Evolutionary conservation across 1,140 invertebrate genomes (phyloP), one percentile per base, ranked within the genome.

Genomic region (Nasonia longicornis): DNA sequence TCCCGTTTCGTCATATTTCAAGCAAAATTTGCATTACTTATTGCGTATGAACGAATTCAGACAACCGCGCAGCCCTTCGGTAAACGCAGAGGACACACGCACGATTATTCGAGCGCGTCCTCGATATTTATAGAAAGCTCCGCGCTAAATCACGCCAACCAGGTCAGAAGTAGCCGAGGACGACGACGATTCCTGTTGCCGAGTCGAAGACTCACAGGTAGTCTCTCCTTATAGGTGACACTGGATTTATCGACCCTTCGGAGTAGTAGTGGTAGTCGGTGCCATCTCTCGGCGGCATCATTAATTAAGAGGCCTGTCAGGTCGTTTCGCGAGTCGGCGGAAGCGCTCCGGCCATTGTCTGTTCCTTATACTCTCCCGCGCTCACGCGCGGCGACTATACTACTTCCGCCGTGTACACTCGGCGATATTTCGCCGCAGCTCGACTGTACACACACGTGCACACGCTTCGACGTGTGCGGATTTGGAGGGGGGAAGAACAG

Each of bases 281-380:
- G 7, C 20, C 20, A 66, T 66, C 58, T 63, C 74, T 76, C 31
- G 58, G 31, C 74, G 74, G 31, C 20, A 20, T 64, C 58, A 76
- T 76, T 76, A 76, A 76, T 76, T 76, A 66, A 66, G 74, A 76
- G 58, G 29, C 74, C 22, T 76, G 74, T 76, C 74, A 38, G 74
- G 31, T 31, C 72, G 45, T 52, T 74, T 45, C 72, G 73, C 74
- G 74, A 76, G 74, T 31, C 72, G 67, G 84, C 86, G 88, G 88
- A 89, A 88, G 85, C 83, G 84, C 73, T 22, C n/a, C 35, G 29
- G 22, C 70, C 85, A 87, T 87, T 87, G 87, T 88, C 85, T 87
- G 85, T 81, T 83, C 85, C 82, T 84, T 81, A 26, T 26, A 85
- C 77, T 85, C 66, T 72, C 72, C 11, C 29, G 45, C 72, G 22